These are phyloP conservation scores for Meteorus sp. DNA, from an alignment of 1,140 invertebrate species.

Conservation along the genomic window DNA sequence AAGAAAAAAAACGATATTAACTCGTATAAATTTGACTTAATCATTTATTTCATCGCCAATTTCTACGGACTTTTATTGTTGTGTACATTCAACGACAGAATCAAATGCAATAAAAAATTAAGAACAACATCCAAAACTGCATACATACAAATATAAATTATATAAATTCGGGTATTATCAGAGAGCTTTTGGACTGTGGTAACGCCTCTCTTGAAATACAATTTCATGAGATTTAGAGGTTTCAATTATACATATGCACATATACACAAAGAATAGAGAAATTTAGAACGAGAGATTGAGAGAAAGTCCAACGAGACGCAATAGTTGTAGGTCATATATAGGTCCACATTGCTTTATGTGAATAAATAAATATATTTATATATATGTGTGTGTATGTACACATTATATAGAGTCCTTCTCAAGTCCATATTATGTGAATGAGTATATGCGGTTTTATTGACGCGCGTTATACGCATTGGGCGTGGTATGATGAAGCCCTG, in stretches of 20 bases:
- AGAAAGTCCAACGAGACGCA: slow-evolving; percentile 12
- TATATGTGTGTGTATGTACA: slow-evolving; percentile 12
- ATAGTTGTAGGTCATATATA: no score
- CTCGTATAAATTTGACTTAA: no score
- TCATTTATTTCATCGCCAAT: no score
- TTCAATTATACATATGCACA: slow-evolving; percentile 50
- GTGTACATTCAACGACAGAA: no score
- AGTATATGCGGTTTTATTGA: slow-evolving; percentile 46
- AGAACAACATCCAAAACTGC: no score
- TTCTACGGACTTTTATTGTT: no score
- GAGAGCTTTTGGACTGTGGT: no score
- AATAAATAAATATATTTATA: slow-evolving; percentile 8
- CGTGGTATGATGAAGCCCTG: slow-evolving; percentile 41
- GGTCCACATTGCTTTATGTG: background rate
- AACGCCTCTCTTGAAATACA: slow-evolving; percentile 40
- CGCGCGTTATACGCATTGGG: slow-evolving; percentile 18
- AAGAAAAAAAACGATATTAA: no score
- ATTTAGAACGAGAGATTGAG: slow-evolving; percentile 28
- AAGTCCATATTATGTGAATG: slow-evolving; percentile 42
- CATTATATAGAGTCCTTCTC: slow-evolving; percentile 32
- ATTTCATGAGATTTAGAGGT: slow-evolving; percentile 51
- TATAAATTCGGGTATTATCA: background rate
- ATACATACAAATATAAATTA: background rate
- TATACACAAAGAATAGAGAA: slow-evolving; percentile 32
- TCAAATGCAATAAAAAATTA: no score